Base-by-base conservation (phyloP, 2,113 vertebrate species). In the Myrmecobius fasciatus region DNA sequence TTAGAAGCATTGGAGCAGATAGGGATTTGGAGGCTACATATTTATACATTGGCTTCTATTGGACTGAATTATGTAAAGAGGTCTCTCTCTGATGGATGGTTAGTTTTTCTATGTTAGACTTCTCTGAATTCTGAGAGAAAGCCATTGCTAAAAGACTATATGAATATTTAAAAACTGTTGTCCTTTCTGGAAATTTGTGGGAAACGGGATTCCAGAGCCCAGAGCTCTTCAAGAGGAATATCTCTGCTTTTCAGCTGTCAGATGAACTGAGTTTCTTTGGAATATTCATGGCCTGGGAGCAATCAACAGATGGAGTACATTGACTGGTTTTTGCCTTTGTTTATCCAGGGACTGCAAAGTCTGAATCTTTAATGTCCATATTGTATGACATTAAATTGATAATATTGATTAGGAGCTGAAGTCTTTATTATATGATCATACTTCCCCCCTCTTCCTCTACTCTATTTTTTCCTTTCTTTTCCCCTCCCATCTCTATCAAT, bases 1-100 rank as follows among this genome's bases (percentile, higher is more conserved):
- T 47, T 52, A 95, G 43, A 0, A 92, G 88, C 47, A 95, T 25
- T 95, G 92, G 97, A 97, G 92, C 25, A 67, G 12, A 31, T 52
- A 89, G 36, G 17, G 17, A 47, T 67, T n/a, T 90, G 92, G 52
- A 53, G 91, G 22, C 53, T 53, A 91, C 5, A 56, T 92, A 24
- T 25, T 91, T 31, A 10, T 0, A 0, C 0, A 12, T 26, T 90
- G 90, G 52, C 67, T 88, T 96, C 51, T 25, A 3, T 25, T 31
- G 36, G 75, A 46, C 22, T 90, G 88, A 94, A 51, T 95, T 93
- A 26, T 20, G 91, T 22, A 25, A 83, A 25, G 89, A 90, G 92
- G 93, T 95, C 5, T 31, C 31, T 89, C 31, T 53, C 31, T 89
- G 43, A 36, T 25, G 89, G 60, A 91, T 43, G 53, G 8, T 12